Base-by-base conservation (phyloP, 2,797 vertebrate genomes). In the Lacerta bilineata region DNA sequence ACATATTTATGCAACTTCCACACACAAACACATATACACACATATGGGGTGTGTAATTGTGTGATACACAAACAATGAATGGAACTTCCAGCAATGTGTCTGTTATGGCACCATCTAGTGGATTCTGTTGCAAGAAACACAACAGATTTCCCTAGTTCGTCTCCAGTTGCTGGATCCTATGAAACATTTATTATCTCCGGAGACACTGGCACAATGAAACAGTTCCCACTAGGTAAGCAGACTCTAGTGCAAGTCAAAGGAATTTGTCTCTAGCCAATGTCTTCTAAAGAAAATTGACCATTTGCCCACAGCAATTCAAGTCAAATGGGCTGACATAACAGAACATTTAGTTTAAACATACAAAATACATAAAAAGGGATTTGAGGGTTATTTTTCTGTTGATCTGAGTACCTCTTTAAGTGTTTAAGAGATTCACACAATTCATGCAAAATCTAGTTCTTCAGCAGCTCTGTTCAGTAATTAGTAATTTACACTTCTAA, bases 81-180 rank as follows among this genome's bases (percentile, higher is more conserved):
- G 25, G 27, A 59, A 64, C 29, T 83, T 61, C 39, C 46, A 33
- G 7, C 23, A 46, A 79, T 77, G 41, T 75, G 61, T 85, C 82
- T 81, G 36, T 66, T 55, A 90, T 69, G 23, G 83, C 72, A 91
- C 80, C 25, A 2, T 88, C 78, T 91, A 88, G 18, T 91, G 50
- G 75, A 76, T 92, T 87, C 66, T 87, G 55, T 3, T 41, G 18
- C 39, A 84, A 69, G 91, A 43, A 84, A 85, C 23, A 83, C 27
- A 69, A 91, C n/a, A 80, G 36, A n/a, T 39, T 43, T 18, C 74
- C 9, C 2, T 13, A 25, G 74, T 17, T 10, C 33, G 39, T 64
- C 10, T 41, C 36, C 20, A 29, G 18, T 7, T 61, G 9, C 36
- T 23, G 29, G 13, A 76, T 39, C 25, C 11, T 39, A 13, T 29